Conservation (phyloP, 2,888 invertebrate genomes). For the Dolomedes plantarius region DNA sequence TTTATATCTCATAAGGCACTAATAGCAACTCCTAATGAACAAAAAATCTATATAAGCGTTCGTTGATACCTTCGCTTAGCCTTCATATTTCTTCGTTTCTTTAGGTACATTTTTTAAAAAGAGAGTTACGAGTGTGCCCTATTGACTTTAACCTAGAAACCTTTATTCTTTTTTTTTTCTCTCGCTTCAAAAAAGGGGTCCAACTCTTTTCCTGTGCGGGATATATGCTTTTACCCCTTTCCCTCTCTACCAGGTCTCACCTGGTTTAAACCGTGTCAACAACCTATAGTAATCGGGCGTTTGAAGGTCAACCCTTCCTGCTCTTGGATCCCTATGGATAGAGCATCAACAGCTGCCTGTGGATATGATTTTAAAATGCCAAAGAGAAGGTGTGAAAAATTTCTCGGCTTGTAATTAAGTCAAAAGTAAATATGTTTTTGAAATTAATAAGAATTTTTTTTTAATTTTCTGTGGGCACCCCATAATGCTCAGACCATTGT, state of each 20-base stretch:
- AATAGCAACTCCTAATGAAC: no score
- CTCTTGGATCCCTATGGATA: conserved; percentile 17
- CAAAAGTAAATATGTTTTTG: no score
- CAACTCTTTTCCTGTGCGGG: conserved; percentile 3
- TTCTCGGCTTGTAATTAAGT: no score
- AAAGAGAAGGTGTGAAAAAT: no score
- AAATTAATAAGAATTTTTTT: no score
- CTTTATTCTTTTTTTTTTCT: neutral
- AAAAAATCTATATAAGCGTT: no score
- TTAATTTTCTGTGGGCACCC: no score
- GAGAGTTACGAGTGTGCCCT: neutral
- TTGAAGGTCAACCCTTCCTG: conserved; percentile 65
- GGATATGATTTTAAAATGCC: neutral
- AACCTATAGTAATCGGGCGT: conserved; percentile 52
- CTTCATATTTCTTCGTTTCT: no score
- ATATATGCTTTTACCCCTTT: conserved; percentile 10
- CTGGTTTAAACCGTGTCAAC: conserved; percentile 53
- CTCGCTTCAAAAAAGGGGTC: neutral
- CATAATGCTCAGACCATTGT: no score
- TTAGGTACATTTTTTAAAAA: no score
- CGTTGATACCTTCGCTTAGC: no score
- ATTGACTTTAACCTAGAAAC: conserved; percentile 13
- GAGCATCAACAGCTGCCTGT: neutral
- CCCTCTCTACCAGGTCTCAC: conserved; percentile 33
- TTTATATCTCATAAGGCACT: no score